These are phyloP conservation scores for Calameuta pallipes DNA, from an alignment of 2,888 invertebrate genomes.

Conservation along the genomic window DNA sequence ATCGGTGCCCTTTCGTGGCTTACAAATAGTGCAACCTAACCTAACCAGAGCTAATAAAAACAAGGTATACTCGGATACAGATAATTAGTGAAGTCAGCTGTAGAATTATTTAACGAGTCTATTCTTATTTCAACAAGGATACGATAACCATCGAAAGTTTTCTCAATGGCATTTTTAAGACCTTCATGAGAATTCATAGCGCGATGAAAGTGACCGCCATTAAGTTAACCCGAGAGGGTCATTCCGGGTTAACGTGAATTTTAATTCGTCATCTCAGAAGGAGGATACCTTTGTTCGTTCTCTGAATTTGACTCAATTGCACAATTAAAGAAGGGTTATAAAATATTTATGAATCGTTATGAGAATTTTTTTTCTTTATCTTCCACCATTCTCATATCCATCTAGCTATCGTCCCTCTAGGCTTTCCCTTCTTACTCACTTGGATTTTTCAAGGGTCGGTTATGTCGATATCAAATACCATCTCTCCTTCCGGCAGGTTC, in stretches of 20 bases:
- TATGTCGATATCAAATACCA: slow-evolving; percentile 23
- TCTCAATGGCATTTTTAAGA: neutral
- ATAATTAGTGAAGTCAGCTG: neutral
- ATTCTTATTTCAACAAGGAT: neutral
- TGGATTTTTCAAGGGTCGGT: slow-evolving; percentile 28
- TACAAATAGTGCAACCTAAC: neutral
- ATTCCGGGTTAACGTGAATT: neutral
- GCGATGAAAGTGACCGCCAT: neutral
- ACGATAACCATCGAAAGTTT: neutral
- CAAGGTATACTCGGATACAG: neutral
- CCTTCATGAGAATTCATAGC: neutral
- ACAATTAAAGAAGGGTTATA: slow-evolving; percentile 43
- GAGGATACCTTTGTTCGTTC: neutral
- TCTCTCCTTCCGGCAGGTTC: neutral
- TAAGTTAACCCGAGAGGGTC: neutral
- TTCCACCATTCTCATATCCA: neutral
- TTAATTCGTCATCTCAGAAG: neutral
- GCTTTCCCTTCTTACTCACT: slow-evolving; percentile 11
- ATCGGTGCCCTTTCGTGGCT: neutral
- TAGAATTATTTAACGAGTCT: neutral
- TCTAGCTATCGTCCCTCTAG: neutral
- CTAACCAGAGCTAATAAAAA: neutral
- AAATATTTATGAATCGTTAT: slow-evolving; percentile 49
- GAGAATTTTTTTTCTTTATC: slow-evolving; percentile 42
- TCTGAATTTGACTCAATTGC: slow-evolving; percentile 34